Base-by-base conservation (phyloP, 2,113 vertebrate species). In the Promerops cafer region DNA sequence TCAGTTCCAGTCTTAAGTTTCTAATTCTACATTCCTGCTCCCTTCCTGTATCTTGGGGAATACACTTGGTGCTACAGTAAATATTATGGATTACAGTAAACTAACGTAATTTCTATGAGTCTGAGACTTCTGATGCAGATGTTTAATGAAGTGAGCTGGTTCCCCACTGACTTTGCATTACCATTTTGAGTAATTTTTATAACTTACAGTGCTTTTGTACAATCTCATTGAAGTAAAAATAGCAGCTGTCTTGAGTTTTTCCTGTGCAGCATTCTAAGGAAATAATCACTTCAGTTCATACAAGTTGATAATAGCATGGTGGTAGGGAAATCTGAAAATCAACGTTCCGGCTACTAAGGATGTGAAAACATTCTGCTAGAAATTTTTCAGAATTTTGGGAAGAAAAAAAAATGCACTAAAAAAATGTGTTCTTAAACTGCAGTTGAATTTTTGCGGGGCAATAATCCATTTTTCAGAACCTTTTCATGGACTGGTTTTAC, bases 111-210 rank as follows among this genome's bases (percentile, higher is more conserved):
- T 97, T 97, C 90, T 45, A 7, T 57, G 56, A 63, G 75, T 66
- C 68, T 96, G 69, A 93, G 78, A 44, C 93, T 96, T 93, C 59
- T 93, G 42, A 84, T 90, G 86, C 93, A 93, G 70, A 65, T 93
- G 71, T 96, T 96, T 97, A 97, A 97, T 94, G 76, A 97, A 89
- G 88, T 94, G 86, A 90, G 84, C 69, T 94, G 80, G 72, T 96
- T 96, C 89, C 94, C 95, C 76, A 88, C 96, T 97, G 97, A 82
- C 83, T 87, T 93, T 93, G 74, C 74, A 72, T 95, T 94, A 96
- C 87, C 61, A 83, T 80, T 97, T 95, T 79, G 66, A 92, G 72
- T 96, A 90, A 91, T 94, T 95, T 90, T 81, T 28, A 28, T 64
- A 79, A 95, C 72, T 96, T 75, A 13, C 69, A 81, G 47, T 86